These are phyloP conservation scores for Halichondria panicea DNA, from an alignment of 37 sponge, comb jelly and placozoan species.

Conservation along the genomic window DNA sequence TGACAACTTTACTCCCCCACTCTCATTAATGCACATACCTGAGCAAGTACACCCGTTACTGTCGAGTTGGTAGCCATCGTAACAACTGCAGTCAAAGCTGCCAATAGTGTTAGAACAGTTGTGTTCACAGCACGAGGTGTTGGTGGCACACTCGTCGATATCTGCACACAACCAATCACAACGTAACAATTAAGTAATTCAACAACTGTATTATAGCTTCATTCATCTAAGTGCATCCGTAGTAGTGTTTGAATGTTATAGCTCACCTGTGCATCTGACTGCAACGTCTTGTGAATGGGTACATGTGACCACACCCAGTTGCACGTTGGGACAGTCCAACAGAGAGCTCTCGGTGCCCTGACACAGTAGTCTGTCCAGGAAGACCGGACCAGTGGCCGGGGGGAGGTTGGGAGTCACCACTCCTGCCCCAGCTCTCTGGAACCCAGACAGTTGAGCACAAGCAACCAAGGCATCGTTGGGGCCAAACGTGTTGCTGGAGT, in stretches of 20 bases:
- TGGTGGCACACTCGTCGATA: constrained; percentile 32
- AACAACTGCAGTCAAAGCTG: constrained; percentile 27
- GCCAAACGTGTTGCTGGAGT: background rate
- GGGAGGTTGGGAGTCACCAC: no score
- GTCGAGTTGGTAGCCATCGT: constrained; percentile 4
- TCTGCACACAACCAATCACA: no score
- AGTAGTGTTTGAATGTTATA: background rate
- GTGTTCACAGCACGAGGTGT: constrained; percentile 35
- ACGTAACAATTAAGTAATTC: no score
- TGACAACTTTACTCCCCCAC: background rate
- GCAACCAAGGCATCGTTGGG: background rate
- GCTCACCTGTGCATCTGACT: constrained; percentile 12
- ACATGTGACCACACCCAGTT: constrained; percentile 2
- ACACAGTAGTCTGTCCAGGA: constrained; percentile 18
- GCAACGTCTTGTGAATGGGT: background rate
- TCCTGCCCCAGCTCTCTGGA: background rate
- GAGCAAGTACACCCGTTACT: background rate
- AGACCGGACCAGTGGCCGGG: constrained; percentile 6
- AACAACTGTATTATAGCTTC: no score
- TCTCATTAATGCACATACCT: background rate
- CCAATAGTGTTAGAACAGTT: constrained; percentile 36
- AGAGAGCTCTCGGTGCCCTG: constrained; percentile 23
- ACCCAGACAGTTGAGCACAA: background rate
- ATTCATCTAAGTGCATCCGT: no score
- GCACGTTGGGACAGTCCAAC: constrained; percentile 3